These are phyloP conservation scores for Benthosema pterotum DNA, from an alignment of 2,797 vertebrate species.

Conservation along the genomic window DNA sequence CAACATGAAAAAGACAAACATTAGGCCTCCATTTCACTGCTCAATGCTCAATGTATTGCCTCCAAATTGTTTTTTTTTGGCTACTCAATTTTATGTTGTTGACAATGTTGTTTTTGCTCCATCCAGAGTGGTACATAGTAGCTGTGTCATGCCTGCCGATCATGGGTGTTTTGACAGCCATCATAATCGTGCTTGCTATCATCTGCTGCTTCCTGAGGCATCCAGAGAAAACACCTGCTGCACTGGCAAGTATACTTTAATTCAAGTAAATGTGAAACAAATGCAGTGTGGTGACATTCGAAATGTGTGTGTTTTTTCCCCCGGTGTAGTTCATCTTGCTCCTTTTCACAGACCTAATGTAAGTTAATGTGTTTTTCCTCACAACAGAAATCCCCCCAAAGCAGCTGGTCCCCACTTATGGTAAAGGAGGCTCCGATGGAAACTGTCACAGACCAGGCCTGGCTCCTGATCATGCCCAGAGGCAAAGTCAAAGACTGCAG, in stretches of 20 bases:
- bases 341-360: no score
- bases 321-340: background rate
- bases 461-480: constrained; percentile 62
- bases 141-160: constrained; percentile 38
- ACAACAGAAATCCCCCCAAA: constrained; percentile 68
- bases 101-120: constrained; percentile 14
- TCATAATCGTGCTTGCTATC: constrained; percentile 16
- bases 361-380: background rate
- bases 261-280: background rate
- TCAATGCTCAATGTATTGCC: background rate
- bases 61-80: background rate
- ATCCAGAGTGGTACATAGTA: constrained; percentile 61
- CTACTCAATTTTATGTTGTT: background rate
- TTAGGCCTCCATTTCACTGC: background rate
- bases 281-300: background rate
- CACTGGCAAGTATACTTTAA: constrained; percentile 66
- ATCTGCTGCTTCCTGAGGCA: constrained; percentile 66
- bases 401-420: constrained; percentile 71
- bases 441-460: constrained; percentile 77
- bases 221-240: constrained; percentile 71
- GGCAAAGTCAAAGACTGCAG: constrained; percentile 12
- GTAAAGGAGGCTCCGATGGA: constrained; percentile 64
- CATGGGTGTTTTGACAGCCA: constrained; percentile 31
- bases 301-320: no score
- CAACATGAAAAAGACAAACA: background rate